These are phyloP conservation scores for Oryzias woworae DNA, from an alignment of 2,113 vertebrate genomes.

Conservation along the genomic window DNA sequence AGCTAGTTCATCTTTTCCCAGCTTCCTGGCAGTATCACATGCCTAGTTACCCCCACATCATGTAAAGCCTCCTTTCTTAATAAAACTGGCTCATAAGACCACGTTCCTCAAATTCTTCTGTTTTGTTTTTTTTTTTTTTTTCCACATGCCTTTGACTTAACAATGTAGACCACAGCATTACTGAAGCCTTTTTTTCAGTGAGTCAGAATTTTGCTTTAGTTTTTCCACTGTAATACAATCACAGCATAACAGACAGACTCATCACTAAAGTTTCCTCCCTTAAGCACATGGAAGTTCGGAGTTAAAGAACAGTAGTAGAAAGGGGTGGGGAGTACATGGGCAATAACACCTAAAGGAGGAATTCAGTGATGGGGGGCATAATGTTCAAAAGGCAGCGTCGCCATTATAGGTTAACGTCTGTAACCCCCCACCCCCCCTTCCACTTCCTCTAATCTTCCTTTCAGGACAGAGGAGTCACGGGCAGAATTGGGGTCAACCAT, in stretches of 20 bases:
- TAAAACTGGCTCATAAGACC: slow-evolving; percentile 59
- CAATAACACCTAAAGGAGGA: slow-evolving; percentile 5
- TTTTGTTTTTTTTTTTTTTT: slow-evolving; percentile 30
- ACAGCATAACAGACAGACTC: not conserved
- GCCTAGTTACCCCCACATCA: slow-evolving; percentile 30
- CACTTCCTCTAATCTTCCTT: not conserved
- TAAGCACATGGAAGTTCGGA: slow-evolving; percentile 7
- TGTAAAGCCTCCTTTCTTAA: slow-evolving; percentile 48
- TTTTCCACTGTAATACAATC: not conserved
- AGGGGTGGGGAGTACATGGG: not conserved
- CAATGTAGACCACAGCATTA: slow-evolving; percentile 36
- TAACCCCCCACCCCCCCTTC: not conserved
- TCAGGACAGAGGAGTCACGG: slow-evolving; percentile 48
- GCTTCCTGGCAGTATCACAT: slow-evolving; percentile 36
- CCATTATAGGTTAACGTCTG: slow-evolving; percentile 66
- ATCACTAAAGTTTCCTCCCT: slow-evolving; percentile 14
- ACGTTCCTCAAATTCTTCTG: slow-evolving; percentile 71
- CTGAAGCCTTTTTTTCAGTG: slow-evolving; percentile 23
- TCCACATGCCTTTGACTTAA: slow-evolving; percentile 37
- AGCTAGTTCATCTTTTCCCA: slow-evolving; percentile 35
- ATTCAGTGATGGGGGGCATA: slow-evolving; percentile 4
- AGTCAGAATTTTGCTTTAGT: slow-evolving; percentile 9
- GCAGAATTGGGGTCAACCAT: slow-evolving; percentile 60
- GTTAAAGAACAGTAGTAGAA: too few relatives aligned
- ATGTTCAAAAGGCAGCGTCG: slow-evolving; percentile 47